Evolutionary conservation across 2,888 invertebrate species (phyloP), one percentile per base, ranked within the genome.

Genomic region (Dermolepida albohirtum): DNA sequence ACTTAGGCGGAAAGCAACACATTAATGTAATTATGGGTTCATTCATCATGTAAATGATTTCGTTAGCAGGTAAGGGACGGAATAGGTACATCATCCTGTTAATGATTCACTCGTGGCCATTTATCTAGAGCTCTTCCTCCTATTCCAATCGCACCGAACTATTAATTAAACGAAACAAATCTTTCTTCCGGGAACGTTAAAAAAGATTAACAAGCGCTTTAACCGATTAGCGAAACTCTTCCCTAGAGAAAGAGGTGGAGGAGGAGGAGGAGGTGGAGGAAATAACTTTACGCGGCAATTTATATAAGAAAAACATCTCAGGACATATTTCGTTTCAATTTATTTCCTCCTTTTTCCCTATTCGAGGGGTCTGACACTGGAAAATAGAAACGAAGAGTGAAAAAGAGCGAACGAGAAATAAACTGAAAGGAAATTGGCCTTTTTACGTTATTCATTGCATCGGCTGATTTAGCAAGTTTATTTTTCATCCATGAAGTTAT

Each of bases 151-250:
- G 63, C 22, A 27, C n/a, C n/a, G 11, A 57, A 49, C 47, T 50
- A 63, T 63, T 63, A 50, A 55, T 55, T 55, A 55, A 55, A 55
- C 14, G 29, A 40, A 55, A 55, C 55, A 41, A 41, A 55, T 40
- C 55, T 41, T 40, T 40, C 55, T 55, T 55, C 41, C 55, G 55
- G 55, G 55, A 55, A 40, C 55, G 55, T 40, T 55, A 55, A 55
- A 47, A 55, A 55, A 55, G 55, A 55, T 55, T 55, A 55, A 55
- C 55, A 55, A 39, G 55, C 41, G 55, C 22, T 55, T 55, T 40
- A 55, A 14, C 41, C 55, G 55, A 55, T 55, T 55, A 55, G 22
- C 40, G 55, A 41, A 41, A 55, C 17, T 17, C 55, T 16, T 55
- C 55, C 41, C 55, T 14, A 5, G 41, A 8, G 54, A 29, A 5